Percentiles rank a stretch among this genome's conserved stretches.
Conservation (phyloP, 1,140 invertebrate species). For the Sycobia sp. region DNA sequence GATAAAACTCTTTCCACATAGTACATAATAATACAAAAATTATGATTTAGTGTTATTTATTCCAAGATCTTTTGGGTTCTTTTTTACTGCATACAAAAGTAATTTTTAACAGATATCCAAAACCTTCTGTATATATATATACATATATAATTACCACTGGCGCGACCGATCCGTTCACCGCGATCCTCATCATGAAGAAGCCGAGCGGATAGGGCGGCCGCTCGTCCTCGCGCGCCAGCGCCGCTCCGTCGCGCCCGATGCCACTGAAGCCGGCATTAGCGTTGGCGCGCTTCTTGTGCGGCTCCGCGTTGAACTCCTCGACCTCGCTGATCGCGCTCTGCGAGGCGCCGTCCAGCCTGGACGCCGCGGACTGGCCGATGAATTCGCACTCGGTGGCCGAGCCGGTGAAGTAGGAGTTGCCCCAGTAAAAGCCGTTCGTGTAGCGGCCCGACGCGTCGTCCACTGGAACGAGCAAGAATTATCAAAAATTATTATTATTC, state of each 20-base stretch:
- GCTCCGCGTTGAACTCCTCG: conserved; percentile 48
- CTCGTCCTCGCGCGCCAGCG: conserved; percentile 36
- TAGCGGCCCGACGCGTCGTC: conserved; percentile 81
- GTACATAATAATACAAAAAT: too few species aligned
- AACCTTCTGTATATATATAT: too few species aligned
- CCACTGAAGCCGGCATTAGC: not conserved
- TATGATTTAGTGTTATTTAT: too few species aligned
- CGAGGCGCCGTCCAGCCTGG: not conserved
- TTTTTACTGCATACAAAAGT: too few species aligned
- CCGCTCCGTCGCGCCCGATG: not conserved
- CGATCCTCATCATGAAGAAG: conserved; percentile 66
- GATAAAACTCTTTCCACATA: too few species aligned
- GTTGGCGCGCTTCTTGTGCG: conserved; percentile 29
- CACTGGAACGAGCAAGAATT: conserved; percentile 65
- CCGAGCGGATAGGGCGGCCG: conserved; percentile 65
- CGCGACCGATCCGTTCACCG: conserved; percentile 59
- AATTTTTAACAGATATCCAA: too few species aligned
- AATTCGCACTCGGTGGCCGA: conserved; percentile 76
- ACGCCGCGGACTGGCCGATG: conserved; percentile 57
- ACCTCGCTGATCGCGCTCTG: conserved; percentile 40
- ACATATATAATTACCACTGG: conserved; percentile 60
- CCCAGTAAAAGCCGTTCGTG: conserved; percentile 80
- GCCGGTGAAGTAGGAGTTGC: conserved; percentile 81
- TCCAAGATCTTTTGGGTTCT: too few species aligned
- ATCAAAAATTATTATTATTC: too few species aligned